Evolutionary conservation across 1,140 invertebrate species (phyloP).

Genomic region (Pseudomyrmex flavicornis): DNA sequence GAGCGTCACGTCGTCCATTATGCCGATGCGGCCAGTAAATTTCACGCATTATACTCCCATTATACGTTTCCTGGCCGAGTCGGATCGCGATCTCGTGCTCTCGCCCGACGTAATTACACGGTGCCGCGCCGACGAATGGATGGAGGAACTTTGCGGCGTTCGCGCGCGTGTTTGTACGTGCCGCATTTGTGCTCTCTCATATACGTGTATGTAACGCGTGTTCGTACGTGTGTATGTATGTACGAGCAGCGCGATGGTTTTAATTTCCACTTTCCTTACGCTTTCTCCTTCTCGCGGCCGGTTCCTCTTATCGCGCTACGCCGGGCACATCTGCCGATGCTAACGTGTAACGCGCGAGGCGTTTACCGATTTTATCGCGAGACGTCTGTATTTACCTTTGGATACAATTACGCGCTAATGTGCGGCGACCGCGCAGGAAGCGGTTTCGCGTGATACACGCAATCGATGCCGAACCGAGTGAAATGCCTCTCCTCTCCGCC

Average conservation of each 20-base stretch:
- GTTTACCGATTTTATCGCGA: slow-evolving; percentile 60
- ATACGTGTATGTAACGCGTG: too few relatives aligned
- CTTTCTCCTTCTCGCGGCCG: slow-evolving; percentile 16
- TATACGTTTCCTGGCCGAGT: slow-evolving; percentile 73
- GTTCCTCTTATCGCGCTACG: slow-evolving; percentile 18
- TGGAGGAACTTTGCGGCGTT: slow-evolving; percentile 35
- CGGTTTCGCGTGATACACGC: slow-evolving; percentile 57
- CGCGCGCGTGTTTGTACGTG: not conserved
- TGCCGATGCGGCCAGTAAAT: slow-evolving; percentile 75
- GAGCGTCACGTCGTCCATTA: slow-evolving; percentile 74
- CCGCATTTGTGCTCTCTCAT: not conserved
- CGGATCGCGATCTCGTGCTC: slow-evolving; percentile 71
- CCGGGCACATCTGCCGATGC: slow-evolving; percentile 25
- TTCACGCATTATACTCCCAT: slow-evolving; percentile 76
- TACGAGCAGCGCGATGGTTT: slow-evolving; percentile 57
- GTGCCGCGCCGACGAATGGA: slow-evolving; percentile 64
- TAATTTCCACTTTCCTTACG: slow-evolving; percentile 64
- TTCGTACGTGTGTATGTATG: not conserved
- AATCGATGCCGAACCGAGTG: slow-evolving; percentile 42
- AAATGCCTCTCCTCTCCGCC: not conserved
- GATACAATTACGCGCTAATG: slow-evolving; percentile 59
- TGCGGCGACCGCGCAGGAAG: slow-evolving; percentile 45
- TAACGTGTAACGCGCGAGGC: slow-evolving; percentile 54
- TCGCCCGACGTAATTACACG: slow-evolving; percentile 73
- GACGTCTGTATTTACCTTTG: slow-evolving; percentile 62